Evolutionary conservation across 2,113 vertebrate species (phyloP), one percentile per base, ranked within the genome.

Genomic region (Melanocharis versteri): DNA sequence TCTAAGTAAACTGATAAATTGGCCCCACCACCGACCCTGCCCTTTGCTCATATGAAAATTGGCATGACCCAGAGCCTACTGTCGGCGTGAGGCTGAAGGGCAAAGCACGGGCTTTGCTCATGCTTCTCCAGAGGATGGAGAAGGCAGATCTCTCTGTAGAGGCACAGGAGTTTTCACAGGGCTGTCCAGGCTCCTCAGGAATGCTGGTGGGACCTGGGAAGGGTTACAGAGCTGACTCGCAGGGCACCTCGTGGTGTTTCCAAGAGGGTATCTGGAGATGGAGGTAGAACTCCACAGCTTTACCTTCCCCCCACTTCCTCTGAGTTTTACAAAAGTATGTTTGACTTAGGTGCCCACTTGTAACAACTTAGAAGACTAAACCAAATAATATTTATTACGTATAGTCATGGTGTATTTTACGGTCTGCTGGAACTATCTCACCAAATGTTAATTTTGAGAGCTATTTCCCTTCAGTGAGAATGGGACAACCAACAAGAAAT

Each of bases 41-140:
- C 19, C n/a, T 64, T 58, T 37, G 33, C 11, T 70, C 14, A 28
- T 0, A 0, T 6, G 13, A 72, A 68, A 68, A 42, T 3, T 62
- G 22, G 7, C 19, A 22, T 2, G 2, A 62, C 30, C 15, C 50
- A 48, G 42, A 22, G 66, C 40, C n/a, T 65, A 9, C 42, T 42
- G 60, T 45, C 1, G 12, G 53, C 0, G 0, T 2, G 14, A 71
- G 47, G 51, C 47, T 64, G 35, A 14, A 64, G 21, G 35, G 48
- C 39, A 56, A 42, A 60, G 47, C 44, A 16, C 7, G 13, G 22
- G 37, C 64, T 66, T 40, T 48, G 27, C 54, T n/a, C 16, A 4
- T 8, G 51, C 24, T 22, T 42, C 21, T 17, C 44, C 35, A 56
- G 54, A 69, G 45, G 31, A 24, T 1, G 1, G 27, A 77, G 72